A percentile compares a stretch with the other conserved stretches of the same genome.
Evolutionary conservation across 2,888 invertebrate species (phyloP).

Genomic region (Chloroclystis v-ata): DNA sequence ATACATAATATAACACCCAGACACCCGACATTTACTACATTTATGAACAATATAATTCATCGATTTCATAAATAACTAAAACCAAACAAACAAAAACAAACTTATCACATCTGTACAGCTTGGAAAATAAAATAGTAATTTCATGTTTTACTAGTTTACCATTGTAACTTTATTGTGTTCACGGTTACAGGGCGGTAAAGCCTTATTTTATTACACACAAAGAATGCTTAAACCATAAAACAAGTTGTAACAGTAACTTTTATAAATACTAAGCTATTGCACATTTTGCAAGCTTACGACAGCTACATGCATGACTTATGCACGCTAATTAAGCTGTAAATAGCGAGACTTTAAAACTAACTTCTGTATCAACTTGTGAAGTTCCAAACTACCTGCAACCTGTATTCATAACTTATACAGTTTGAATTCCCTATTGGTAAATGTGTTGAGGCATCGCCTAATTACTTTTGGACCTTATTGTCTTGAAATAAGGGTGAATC

Average conservation of each 20-base stretch:
- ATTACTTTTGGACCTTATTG: slow-evolving; percentile 13
- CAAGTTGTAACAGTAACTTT: slow-evolving; percentile 2
- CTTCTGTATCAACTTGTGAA: slow-evolving; percentile 25
- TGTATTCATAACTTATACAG: slow-evolving; percentile 27
- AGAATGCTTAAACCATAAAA: slow-evolving; percentile 1
- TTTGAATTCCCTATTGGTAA: slow-evolving; percentile 22
- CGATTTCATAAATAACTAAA: background rate
- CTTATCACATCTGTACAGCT: no score
- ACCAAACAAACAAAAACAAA: background rate
- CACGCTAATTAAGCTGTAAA: slow-evolving; percentile 31
- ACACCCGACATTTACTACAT: no score
- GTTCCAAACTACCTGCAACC: slow-evolving; percentile 27
- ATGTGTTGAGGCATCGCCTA: slow-evolving; percentile 11
- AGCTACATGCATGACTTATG: slow-evolving; percentile 31
- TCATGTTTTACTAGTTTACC: no score
- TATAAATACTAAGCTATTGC: slow-evolving; percentile 16
- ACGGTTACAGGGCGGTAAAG: background rate
- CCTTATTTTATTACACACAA: slow-evolving; percentile 1
- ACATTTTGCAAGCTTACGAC: slow-evolving; percentile 24
- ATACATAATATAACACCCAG: no score
- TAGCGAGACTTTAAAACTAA: slow-evolving; percentile 29
- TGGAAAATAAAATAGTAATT: no score
- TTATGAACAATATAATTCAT: no score
- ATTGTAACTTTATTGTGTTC: background rate
- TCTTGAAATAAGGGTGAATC: slow-evolving; percentile 10